phyloP scores from a whole-genome alignment of 1,140 invertebrate genomes.

The Neodiprion virginianus region DNA sequence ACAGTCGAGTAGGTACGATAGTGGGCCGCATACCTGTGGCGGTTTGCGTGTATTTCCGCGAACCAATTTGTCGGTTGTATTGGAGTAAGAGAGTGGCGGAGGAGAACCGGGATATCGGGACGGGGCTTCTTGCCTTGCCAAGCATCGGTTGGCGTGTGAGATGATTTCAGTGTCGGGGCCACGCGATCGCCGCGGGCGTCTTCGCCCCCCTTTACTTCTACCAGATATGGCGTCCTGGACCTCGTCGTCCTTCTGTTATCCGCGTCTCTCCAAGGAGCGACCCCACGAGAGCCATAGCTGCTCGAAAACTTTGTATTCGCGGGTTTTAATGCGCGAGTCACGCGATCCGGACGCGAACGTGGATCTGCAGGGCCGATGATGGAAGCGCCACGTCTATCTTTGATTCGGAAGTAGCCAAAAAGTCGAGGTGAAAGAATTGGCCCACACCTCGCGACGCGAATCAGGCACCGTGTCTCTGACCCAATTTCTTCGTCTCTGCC shows the following conservation, averaged over 20 bases:
- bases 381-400: not conserved
- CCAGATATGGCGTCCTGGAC: constrained; percentile 6
- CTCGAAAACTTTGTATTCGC: not conserved
- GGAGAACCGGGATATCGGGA: not conserved
- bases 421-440: not conserved
- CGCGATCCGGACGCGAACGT: not conserved
- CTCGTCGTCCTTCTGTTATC: constrained; percentile 6
- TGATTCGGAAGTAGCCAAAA: too few species aligned
- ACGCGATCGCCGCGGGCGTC: constrained; percentile 5
- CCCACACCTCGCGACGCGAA: not conserved
- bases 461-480: not conserved
- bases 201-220: not conserved
- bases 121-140: constrained; percentile 1
- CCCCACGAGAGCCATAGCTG: not conserved
- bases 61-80: constrained; percentile 5
- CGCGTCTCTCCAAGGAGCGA: not conserved
- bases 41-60: not conserved
- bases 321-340: not conserved
- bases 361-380: not conserved
- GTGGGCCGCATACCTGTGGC: too few species aligned
- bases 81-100: not conserved
- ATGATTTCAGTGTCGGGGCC: constrained; percentile 6
- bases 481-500: not conserved
- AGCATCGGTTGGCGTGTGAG: constrained; percentile 1
- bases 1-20: too few species aligned